These are phyloP conservation scores for Harpalus rufipes DNA, from an alignment of 2,888 invertebrate species.

Conservation along the genomic window DNA sequence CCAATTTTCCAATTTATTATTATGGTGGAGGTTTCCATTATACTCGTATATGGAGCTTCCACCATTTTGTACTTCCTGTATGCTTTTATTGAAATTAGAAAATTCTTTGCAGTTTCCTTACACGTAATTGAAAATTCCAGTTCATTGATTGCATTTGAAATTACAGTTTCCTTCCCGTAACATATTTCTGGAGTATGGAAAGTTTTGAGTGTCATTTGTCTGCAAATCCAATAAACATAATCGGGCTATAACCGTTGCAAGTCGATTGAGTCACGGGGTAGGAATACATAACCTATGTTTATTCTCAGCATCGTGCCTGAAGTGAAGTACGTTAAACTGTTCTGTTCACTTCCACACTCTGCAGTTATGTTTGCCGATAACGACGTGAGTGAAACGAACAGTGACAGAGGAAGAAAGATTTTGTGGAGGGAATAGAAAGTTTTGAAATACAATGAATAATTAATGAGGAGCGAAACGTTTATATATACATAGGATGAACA, in stretches of 20 bases:
- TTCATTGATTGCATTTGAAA: background rate
- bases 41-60: too few relatives aligned
- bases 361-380: conserved; percentile 46
- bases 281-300: conserved; percentile 42
- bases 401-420: background rate
- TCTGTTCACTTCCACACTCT: conserved; percentile 11
- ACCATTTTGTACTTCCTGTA: too few relatives aligned
- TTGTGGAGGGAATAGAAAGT: background rate
- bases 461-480: too few relatives aligned
- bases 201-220: background rate
- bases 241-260: conserved; percentile 33
- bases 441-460: background rate
- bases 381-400: background rate
- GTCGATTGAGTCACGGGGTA: conserved; percentile 34
- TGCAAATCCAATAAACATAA: conserved; percentile 43
- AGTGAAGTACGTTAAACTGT: conserved; percentile 13
- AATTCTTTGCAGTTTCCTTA: too few relatives aligned
- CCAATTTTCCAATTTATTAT: too few relatives aligned
- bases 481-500: too few relatives aligned
- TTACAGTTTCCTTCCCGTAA: background rate
- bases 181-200: background rate
- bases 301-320: conserved; percentile 4
- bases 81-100: too few relatives aligned
- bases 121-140: too few relatives aligned
- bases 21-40: too few relatives aligned